These are phyloP conservation scores for Zeus faber DNA, from an alignment of 2,113 vertebrate genomes.

Conservation along the genomic window DNA sequence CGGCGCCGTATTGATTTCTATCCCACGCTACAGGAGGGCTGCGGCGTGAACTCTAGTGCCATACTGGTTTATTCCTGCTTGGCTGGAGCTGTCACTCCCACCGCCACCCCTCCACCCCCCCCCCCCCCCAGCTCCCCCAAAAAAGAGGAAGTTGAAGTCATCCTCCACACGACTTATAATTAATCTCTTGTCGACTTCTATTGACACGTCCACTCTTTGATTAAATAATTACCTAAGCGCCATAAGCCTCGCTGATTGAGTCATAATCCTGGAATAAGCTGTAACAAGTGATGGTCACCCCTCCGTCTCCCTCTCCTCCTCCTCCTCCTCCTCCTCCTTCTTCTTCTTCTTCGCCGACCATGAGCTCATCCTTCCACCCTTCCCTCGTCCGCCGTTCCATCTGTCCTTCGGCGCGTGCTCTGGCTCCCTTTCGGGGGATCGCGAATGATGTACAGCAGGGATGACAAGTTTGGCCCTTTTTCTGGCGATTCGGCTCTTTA, in stretches of 20 bases:
- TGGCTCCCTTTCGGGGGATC: no score
- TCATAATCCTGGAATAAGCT: conserved; percentile 72
- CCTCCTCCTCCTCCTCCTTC: conserved; percentile 3
- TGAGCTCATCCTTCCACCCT: conserved; percentile 38
- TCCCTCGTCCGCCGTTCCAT: neutral
- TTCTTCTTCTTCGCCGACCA: neutral
- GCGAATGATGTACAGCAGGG: no score
- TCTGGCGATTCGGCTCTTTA: no score
- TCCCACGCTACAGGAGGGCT: conserved; percentile 12
- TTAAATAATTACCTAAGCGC: conserved; percentile 75
- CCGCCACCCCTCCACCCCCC: conserved; percentile 46
- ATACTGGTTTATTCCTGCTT: conserved; percentile 53
- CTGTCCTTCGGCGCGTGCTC: neutral
- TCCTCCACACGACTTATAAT: conserved; percentile 62
- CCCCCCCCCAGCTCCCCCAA: conserved; percentile 22
- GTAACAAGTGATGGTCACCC: conserved; percentile 58
- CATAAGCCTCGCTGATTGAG: conserved; percentile 71
- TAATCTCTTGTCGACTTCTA: conserved; percentile 71
- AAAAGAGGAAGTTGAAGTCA: conserved; percentile 60
- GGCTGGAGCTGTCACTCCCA: conserved; percentile 62
- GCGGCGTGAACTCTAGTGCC: conserved; percentile 42
- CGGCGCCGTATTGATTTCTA: conserved; percentile 41
- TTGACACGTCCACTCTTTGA: conserved; percentile 72
- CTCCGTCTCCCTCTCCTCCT: conserved; percentile 6
- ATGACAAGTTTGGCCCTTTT: no score